Base-by-base conservation (phyloP, 1,140 invertebrate genomes). In the Ooceraea biroi region DNA sequence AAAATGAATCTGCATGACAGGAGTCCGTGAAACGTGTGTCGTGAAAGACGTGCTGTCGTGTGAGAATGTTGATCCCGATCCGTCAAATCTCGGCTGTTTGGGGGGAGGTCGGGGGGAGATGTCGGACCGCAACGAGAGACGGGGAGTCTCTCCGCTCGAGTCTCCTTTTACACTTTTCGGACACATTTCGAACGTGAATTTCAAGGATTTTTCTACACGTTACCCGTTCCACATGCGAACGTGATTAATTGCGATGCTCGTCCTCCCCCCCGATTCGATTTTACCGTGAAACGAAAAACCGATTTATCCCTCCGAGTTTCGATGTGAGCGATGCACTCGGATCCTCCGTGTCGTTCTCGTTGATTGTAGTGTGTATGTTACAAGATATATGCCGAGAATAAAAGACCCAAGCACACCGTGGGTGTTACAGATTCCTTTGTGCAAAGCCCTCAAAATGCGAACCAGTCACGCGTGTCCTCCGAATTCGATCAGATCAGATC, bases 31-130 rank as follows among this genome's bases (percentile, higher is more conserved):
- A 73, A 85, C 48, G 74, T 80, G 72, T 77, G 82, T 78, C 69
- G 71, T 73, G 74, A 78, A 84, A n/a, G n/a, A 41, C 84, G 76
- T 85, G 76, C 82, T 88, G 85, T 80, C 85, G 55, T 83, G 77
- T 88, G 86, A 88, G 87, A 88, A 88, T 88, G 86, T 88, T 85
- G 69, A 83, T 88, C 85, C 66, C 17, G 46, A 71, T 80, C 65
- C 52, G 76, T 80, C 76, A 50, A n/a, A 66, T 66, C 46, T 55
- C 76, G 52, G 48, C 12, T 58, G 72, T 84, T 88, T 71, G 69
- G 57, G 58, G 55, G 65, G 27, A 72, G 30, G 82, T n/a, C n/a
- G n/a, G 69, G 65, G 50, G 41, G 27, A 55, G 50, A 68, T 82
- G 77, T 84, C 71, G 55, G 74, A 41, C 60, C 25, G 76, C 77